These are phyloP conservation scores for Syncerus caffer DNA, from an alignment of 2,797 vertebrate genomes.

Conservation along the genomic window DNA sequence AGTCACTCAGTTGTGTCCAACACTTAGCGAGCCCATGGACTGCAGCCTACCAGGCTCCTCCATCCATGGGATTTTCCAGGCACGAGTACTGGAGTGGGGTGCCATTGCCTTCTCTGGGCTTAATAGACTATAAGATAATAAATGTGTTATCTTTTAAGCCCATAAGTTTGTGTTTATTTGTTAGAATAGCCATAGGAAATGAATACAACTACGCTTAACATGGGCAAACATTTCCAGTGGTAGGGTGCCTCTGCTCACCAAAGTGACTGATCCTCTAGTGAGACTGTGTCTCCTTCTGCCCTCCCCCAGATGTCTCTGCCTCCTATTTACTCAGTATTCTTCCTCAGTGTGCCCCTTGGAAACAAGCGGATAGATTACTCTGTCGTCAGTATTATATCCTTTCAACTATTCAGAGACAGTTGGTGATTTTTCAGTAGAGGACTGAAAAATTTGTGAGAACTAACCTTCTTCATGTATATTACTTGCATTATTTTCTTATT, in stretches of 20 bases:
- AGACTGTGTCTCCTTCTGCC: background rate
- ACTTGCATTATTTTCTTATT: background rate
- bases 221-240: background rate
- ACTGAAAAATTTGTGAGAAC: background rate
- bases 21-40: too few relatives aligned
- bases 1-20: too few relatives aligned
- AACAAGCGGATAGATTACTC: background rate
- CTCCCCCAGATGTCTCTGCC: background rate
- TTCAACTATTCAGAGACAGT: background rate
- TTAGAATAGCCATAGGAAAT: background rate
- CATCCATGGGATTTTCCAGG: too few relatives aligned
- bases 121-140: background rate
- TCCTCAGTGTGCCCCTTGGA: background rate
- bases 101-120: background rate
- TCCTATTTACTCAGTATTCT: background rate
- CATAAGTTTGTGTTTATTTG: background rate
- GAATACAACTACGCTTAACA: background rate
- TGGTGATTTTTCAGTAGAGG: background rate
- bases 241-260: background rate
- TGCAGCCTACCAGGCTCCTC: too few relatives aligned
- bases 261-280: background rate
- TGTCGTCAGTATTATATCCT: background rate
- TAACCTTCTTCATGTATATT: background rate
- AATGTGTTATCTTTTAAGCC: background rate
- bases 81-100: too few relatives aligned